These are phyloP conservation scores for Neomonachus schauinslandi DNA, from an alignment of 2,113 vertebrate species.

Conservation along the genomic window DNA sequence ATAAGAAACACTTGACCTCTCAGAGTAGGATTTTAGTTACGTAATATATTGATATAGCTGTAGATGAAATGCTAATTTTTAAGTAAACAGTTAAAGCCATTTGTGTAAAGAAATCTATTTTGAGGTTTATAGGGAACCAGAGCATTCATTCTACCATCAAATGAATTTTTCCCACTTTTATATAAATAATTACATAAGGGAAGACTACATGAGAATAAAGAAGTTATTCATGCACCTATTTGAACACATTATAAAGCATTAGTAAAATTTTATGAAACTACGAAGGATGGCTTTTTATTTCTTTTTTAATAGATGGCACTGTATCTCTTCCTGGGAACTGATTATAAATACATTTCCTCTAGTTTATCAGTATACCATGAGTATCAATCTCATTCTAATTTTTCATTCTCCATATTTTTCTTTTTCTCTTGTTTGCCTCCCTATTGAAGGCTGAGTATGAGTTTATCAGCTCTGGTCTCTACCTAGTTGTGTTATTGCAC, in stretches of 20 bases:
- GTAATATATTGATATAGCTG: not conserved
- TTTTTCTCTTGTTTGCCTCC: constrained; percentile 69
- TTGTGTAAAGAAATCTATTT: constrained; percentile 1
- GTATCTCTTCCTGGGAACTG: not conserved
- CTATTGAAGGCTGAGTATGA: constrained; percentile 94
- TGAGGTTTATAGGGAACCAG: constrained; percentile 1
- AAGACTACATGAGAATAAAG: not conserved
- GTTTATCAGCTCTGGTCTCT: constrained; percentile 98
- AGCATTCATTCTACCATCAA: constrained; percentile 15
- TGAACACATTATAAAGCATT: not conserved
- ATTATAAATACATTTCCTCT: constrained; percentile 52
- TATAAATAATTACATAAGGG: constrained; percentile 30
- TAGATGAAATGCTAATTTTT: constrained; percentile 41
- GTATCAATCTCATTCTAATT: constrained; percentile 19
- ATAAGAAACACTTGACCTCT: not conserved
- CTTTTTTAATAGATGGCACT: constrained; percentile 4
- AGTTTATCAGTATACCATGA: constrained; percentile 44
- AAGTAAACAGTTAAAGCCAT: constrained; percentile 7
- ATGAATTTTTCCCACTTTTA: not conserved
- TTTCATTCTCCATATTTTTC: constrained; percentile 68
- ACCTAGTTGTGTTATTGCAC: constrained; percentile 97
- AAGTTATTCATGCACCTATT: not conserved
- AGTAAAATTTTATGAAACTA: constrained; percentile 3
- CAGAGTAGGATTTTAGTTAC: not conserved
- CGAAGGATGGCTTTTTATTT: not conserved